Percentiles rank a stretch among this genome's conserved stretches.
Evolutionary conservation across 2,113 vertebrate species (phyloP).

Genomic region (Tamias sibiricus): DNA sequence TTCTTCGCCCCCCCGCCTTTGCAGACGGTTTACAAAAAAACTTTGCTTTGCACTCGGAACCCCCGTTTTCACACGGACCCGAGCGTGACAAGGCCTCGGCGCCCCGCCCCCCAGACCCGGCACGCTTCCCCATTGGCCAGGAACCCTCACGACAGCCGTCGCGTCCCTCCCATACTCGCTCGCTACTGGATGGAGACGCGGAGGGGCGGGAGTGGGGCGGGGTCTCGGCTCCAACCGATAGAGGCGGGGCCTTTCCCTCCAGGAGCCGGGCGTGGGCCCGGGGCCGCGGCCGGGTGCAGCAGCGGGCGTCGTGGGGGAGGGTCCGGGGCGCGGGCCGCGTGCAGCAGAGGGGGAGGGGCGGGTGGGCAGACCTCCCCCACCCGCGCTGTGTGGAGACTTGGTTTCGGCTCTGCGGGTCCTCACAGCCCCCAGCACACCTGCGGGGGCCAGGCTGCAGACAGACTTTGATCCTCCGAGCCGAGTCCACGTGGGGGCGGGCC

Average conservation of each 20-base stretch:
- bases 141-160: slow-evolving; percentile 53
- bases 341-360: slow-evolving; percentile 60
- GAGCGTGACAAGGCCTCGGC: slow-evolving; percentile 75
- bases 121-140: slow-evolving; percentile 75
- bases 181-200: slow-evolving; percentile 67
- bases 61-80: slow-evolving; percentile 97
- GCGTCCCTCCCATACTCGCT: slow-evolving; percentile 15
- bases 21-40: slow-evolving; percentile 97
- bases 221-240: slow-evolving; percentile 1
- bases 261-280: slow-evolving; percentile 72
- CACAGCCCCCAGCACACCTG: not conserved
- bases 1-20: slow-evolving; percentile 85
- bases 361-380: not conserved
- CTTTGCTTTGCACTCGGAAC: slow-evolving; percentile 99
- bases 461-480: slow-evolving; percentile 71
- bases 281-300: slow-evolving; percentile 77
- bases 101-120: slow-evolving; percentile 66
- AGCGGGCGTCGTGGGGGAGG: slow-evolving; percentile 68
- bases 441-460: not conserved
- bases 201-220: slow-evolving; percentile 58
- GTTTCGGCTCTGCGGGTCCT: not conserved
- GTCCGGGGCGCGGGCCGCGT: slow-evolving; percentile 72
- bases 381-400: not conserved
- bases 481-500: slow-evolving; percentile 70
- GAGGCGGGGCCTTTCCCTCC: slow-evolving; percentile 55